Evolutionary conservation across 2,113 vertebrate genomes (phyloP), one percentile per base, ranked within the genome.

Genomic region (Copsychus sechellarum): DNA sequence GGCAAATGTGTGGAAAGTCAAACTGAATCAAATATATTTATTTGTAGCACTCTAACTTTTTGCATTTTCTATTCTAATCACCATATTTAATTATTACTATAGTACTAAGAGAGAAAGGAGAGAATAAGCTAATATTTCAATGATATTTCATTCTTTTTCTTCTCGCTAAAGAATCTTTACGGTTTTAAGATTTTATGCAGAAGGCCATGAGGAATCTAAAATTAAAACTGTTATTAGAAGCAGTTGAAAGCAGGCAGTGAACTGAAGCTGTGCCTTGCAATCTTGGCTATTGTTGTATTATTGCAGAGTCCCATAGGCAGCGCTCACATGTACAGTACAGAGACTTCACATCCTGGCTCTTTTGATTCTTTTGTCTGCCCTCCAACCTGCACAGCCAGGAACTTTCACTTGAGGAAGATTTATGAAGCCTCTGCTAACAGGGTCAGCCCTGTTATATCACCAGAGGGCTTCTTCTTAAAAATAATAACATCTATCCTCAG

Each of bases 401-500:
- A 98, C 98, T 98, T 97, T 98, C 98, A 98, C 98, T 98, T 98
- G 92, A 97, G 93, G 96, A 98, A 99, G 99, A 99, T 99, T 99
- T 99, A 99, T 99, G 98, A 97, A 98, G 97, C 97, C 97, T 97
- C 95, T 28, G 77, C 96, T 97, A 97, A 97, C 97, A 95, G 96
- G 98, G 98, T 98, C 98, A 98, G 96, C 94, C 97, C 97, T 97
- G 97, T 98, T 98, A 97, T 98, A 98, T 98, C 98, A 98, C 97
- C 98, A 98, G 98, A 99, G 98, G 97, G 97, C 96, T 98, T 81
- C 97, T 98, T 98, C 97, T 98, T 97, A 98, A 99, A 98, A 98
- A 99, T 98, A 99, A 98, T 97, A 99, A 99, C 98, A 98, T 98
- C 98, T 98, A 97, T 98, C 98, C 84, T 42, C 80, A 81, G 91